Evolutionary conservation across 2,113 vertebrate genomes (phyloP).

Genomic region (Etheostoma cragini): DNA sequence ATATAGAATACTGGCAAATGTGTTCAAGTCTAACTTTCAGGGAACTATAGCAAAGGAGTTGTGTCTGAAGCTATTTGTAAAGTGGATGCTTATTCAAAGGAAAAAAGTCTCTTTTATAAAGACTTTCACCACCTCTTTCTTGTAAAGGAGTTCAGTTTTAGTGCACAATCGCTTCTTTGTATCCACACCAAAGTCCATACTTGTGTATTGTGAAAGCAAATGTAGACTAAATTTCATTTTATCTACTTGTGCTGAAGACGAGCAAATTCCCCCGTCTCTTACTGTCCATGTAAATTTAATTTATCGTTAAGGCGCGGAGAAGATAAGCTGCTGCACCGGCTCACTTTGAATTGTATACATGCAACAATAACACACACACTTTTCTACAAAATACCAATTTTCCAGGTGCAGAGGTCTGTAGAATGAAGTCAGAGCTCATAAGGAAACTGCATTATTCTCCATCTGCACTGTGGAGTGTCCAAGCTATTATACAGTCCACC

Average conservation of each 20-base stretch:
- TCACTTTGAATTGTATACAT: conserved; percentile 37
- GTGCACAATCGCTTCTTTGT: conserved; percentile 6
- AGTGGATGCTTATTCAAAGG: conserved; percentile 5
- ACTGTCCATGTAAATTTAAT: conserved; percentile 70
- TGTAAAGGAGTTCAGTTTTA: conserved; percentile 1
- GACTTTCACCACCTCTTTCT: neutral
- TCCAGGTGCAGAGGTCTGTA: conserved; percentile 71
- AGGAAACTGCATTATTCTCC: conserved; percentile 68
- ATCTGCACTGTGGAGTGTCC: conserved; percentile 48
- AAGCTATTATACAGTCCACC: conserved; percentile 63
- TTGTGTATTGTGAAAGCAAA: conserved; percentile 21
- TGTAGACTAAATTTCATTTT: neutral
- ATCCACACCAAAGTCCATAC: neutral
- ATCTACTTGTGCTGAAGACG: conserved; percentile 26
- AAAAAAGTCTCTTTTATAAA: conserved; percentile 20
- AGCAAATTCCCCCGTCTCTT: conserved; percentile 37
- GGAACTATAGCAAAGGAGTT: neutral
- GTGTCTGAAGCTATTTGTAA: neutral
- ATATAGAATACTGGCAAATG: neutral
- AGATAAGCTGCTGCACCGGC: conserved; percentile 41
- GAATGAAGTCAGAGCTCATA: conserved; percentile 61
- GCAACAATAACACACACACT: conserved; percentile 34
- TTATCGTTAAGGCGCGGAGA: conserved; percentile 41
- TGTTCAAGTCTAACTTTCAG: neutral
- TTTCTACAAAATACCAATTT: conserved; percentile 64